A percentile compares a stretch with the other conserved stretches of the same genome.
These are phyloP conservation scores for Centrocercus urophasianus DNA, from an alignment of 2,113 vertebrate genomes.

Conservation along the genomic window DNA sequence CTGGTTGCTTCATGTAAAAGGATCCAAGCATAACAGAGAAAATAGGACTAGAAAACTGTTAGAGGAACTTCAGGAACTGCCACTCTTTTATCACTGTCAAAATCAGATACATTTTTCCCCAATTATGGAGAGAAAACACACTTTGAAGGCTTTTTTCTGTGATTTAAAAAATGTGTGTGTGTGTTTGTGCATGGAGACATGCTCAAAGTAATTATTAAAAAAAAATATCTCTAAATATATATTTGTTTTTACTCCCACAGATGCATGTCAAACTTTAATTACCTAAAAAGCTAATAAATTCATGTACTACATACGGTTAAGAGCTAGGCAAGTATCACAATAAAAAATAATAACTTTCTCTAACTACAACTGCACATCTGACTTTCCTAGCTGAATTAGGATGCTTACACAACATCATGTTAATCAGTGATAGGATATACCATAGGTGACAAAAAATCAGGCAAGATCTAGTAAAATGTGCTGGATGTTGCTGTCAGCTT, in stretches of 20 bases:
- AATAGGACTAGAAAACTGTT: background rate
- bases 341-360: background rate
- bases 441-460: background rate
- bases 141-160: background rate
- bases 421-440: background rate
- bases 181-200: fast-evolving
- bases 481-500: background rate
- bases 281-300: background rate
- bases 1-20: background rate
- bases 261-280: background rate
- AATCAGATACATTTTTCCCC: background rate
- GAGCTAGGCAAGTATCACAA: background rate
- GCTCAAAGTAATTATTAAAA: background rate
- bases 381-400: background rate
- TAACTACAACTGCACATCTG: background rate
- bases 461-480: background rate
- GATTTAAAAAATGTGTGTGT: background rate
- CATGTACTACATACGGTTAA: background rate
- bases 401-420: background rate
- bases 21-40: background rate
- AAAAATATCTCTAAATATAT: background rate
- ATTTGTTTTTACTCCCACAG: background rate
- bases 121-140: background rate
- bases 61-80: background rate
- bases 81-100: background rate